Conservation (phyloP, 2,797 vertebrate species). For the Hyperoplus immaculatus region DNA sequence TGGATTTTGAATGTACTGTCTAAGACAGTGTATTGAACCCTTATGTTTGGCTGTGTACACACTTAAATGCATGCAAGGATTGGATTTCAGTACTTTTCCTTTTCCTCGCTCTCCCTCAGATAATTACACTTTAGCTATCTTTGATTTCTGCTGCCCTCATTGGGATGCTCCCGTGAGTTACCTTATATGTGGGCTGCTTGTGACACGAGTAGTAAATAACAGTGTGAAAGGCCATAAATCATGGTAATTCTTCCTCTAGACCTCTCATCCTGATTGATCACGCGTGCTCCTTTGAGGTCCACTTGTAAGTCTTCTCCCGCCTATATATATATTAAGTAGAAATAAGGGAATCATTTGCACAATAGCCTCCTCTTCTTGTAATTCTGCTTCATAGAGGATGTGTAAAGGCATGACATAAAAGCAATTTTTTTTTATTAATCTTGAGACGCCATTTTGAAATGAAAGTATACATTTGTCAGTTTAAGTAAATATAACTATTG, state of each 20-base stretch:
- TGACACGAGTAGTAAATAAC: slow-evolving; percentile 73
- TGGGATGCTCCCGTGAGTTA: slow-evolving; percentile 45
- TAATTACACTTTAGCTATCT: slow-evolving; percentile 70
- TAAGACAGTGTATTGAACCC: slow-evolving; percentile 11
- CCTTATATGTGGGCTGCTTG: slow-evolving; percentile 39
- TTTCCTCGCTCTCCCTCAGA: slow-evolving; percentile 27
- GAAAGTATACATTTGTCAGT: background rate
- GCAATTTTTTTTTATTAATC: background rate
- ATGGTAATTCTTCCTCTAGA: slow-evolving; percentile 58
- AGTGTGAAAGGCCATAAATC: slow-evolving; percentile 62
- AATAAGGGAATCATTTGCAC: slow-evolving; percentile 36
- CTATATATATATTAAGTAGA: slow-evolving; percentile 52
- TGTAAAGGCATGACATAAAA: background rate
- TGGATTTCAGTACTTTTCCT: slow-evolving; percentile 32
- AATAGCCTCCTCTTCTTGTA: background rate
- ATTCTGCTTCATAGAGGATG: background rate
- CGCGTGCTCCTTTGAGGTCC: slow-evolving; percentile 60
- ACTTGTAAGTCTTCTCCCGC: slow-evolving; percentile 53
- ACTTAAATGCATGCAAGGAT: slow-evolving; percentile 26
- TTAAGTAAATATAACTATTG: background rate
- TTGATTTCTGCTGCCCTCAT: slow-evolving; percentile 60
- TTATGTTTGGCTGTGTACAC: slow-evolving; percentile 19
- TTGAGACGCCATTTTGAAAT: background rate
- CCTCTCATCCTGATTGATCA: slow-evolving; percentile 65
- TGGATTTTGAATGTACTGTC: background rate